These are phyloP conservation scores for Agrotis clavis DNA, from an alignment of 2,888 invertebrate genomes.

Conservation along the genomic window DNA sequence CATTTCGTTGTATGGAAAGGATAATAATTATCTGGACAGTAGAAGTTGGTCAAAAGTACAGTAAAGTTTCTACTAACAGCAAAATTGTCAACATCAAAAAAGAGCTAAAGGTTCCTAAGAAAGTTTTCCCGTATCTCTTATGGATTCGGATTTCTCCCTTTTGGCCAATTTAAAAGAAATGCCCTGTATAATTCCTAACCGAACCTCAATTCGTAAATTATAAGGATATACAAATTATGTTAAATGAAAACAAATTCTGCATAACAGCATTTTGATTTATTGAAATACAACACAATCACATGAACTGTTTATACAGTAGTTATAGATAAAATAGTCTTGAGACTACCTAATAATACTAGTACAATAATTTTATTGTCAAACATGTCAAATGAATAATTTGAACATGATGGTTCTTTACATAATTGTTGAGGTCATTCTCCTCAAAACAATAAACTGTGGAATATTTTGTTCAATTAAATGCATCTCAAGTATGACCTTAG, in stretches of 20 bases:
- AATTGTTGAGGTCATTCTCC: slow-evolving; percentile 46
- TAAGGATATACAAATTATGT: neutral
- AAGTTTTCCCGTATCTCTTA: too few relatives aligned
- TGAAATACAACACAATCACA: slow-evolving; percentile 89
- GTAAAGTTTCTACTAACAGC: too few relatives aligned
- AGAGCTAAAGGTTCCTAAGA: too few relatives aligned
- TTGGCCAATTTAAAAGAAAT: too few relatives aligned
- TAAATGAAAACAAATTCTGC: slow-evolving; percentile 60
- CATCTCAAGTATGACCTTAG: slow-evolving; percentile 53
- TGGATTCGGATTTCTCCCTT: too few relatives aligned
- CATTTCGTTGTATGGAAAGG: too few relatives aligned
- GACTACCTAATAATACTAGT: slow-evolving; percentile 87
- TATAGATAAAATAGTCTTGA: slow-evolving; percentile 82
- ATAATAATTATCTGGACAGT: too few relatives aligned
- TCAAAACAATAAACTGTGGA: slow-evolving; percentile 52
- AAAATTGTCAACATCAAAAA: too few relatives aligned
- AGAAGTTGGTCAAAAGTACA: too few relatives aligned
- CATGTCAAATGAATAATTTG: slow-evolving; percentile 83
- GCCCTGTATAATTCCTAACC: too few relatives aligned
- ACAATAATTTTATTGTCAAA: slow-evolving; percentile 89
- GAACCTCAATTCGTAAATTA: too few relatives aligned
- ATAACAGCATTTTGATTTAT: slow-evolving; percentile 87
- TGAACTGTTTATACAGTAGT: slow-evolving; percentile 81
- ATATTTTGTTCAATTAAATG: slow-evolving; percentile 53
- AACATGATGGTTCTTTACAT: slow-evolving; percentile 70